Base-by-base conservation (phyloP, 2,797 vertebrate species). In the Buphagus erythrorhynchus region DNA sequence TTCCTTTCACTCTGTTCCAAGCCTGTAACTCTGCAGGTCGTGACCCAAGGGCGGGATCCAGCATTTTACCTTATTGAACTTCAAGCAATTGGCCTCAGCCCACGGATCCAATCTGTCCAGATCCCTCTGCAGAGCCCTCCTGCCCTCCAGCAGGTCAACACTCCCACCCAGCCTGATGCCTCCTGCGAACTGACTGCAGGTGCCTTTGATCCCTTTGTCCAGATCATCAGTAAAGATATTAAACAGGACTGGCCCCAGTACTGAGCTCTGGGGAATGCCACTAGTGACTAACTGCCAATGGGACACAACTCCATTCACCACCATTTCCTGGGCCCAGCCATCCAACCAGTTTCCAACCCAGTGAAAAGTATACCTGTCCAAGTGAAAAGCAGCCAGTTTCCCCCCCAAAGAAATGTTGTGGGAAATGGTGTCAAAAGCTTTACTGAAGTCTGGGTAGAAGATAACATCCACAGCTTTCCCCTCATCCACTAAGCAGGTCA, bases 71-170 rank as follows among this genome's bases (percentile, higher is more conserved):
- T 22, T n/a, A 25, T 2, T 71, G 12, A 65, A 76, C 14, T 11
- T 52, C 51, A 3, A 2, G 4, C 7, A 9, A 4, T 0, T 76
- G 31, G 14, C 6, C 38, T 65, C 4, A 6, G 6, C 11, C 51
- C 57, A 29, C 29, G 0, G 2, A 81, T 69, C 31, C 45, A 69
- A 31, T 25, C 48, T 49, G n/a, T 38, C 43, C 61, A 62, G 42
- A 67, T 9, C 28, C 35, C 48, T 58, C 35, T 67, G 31, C 24
- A 61, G 46, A 43, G 19, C 31, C 11, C 2, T 65, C 15, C 63
- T 65, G 42, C 19, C 20, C 45, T 76, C 51, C 42, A 59, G 28
- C 31, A 49, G 25, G 5, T 7, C 28, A 31, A 33, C 20, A 16
- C 31, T 43, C 46, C 25, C 11, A 17, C 15, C 5, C 42, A 72